These are phyloP conservation scores for Ditylenchus dipsaci DNA, from an alignment of 1,140 invertebrate species.

Conservation along the genomic window DNA sequence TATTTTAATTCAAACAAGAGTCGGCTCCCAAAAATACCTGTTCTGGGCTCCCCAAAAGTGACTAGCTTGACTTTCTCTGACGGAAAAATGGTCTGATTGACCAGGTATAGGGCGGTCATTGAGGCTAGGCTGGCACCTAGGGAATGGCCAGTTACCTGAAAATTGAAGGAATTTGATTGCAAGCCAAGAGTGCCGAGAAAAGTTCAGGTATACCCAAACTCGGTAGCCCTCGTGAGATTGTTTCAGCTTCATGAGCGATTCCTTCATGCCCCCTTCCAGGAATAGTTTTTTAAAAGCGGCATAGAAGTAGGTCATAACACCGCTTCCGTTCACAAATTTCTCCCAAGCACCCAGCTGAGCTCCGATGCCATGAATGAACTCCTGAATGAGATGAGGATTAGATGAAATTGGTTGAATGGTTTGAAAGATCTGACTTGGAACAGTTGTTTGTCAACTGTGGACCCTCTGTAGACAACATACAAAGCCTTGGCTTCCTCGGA, in stretches of 20 bases:
- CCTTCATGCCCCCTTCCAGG: conserved; percentile 55
- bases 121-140: conserved; percentile 54
- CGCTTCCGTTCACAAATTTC: conserved; percentile 54
- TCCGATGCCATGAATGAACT: conserved; percentile 55
- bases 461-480: conserved; percentile 55
- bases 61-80: conserved; percentile 48
- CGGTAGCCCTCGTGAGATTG: conserved; percentile 51
- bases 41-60: conserved; percentile 56
- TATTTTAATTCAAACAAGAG: too few species aligned
- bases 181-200: neutral
- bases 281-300: conserved; percentile 49
- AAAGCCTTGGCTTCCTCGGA: conserved; percentile 56
- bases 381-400: conserved; percentile 18
- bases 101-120: conserved; percentile 56
- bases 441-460: conserved; percentile 50
- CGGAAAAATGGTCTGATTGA: conserved; percentile 51
- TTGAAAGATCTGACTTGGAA: conserved; percentile 27
- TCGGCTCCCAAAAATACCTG: conserved; percentile 26
- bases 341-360: conserved; percentile 58
- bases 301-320: conserved; percentile 57
- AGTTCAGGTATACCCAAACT: conserved; percentile 43
- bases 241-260: conserved; percentile 47
- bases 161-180: neutral
- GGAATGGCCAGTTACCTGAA: conserved; percentile 49
- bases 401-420: conserved; percentile 17